Base-by-base conservation (phyloP, 2,113 vertebrate species). In the Zingel zingel region DNA sequence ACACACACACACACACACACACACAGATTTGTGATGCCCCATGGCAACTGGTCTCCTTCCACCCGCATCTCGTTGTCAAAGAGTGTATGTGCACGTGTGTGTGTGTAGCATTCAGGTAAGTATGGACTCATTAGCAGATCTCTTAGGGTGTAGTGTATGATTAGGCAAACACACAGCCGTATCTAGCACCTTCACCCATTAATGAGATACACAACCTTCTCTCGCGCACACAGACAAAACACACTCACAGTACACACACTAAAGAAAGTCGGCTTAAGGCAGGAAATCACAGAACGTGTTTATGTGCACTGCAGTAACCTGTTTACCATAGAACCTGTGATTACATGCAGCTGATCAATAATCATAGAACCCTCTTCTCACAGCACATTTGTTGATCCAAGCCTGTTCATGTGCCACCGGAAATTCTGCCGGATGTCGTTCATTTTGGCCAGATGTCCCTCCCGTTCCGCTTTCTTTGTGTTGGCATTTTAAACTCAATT, bases 81-180 rank as follows among this genome's bases (percentile, higher is more conserved):
- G 19, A 53, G 36, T 8, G 16, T 74, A 15, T 33, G 39, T 16
- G 0, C 23, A 10, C 11, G 39, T 43, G 39, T 14, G 21, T 72
- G 16, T 45, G 10, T 51, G 56, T 1, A 12, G 14, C 4, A 68
- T 16, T 18, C 30, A 4, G 7, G n/a, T 11, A 23, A 74, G 43
- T 70, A 23, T 48, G 51, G 62, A 74, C 66, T 70, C 61, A 66
- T 82, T 78, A 75, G 57, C 66, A 56, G 33, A n/a, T 69, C 58
- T 82, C 58, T 45, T 51, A 62, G 68, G 45, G 59, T 57, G 66
- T 18, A 66, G 33, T 11, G 54, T 57, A 36, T 63, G 8, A 73
- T 68, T 62, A 73, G 61, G 6, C 27, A 64, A 83, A 67, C 36
- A 66, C 25, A 79, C 54, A 66, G 45, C 72, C 64, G 50, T 15